Evolutionary conservation across 2,888 invertebrate genomes (phyloP), one percentile per base, ranked within the genome.

Genomic region (Noctua janthe): DNA sequence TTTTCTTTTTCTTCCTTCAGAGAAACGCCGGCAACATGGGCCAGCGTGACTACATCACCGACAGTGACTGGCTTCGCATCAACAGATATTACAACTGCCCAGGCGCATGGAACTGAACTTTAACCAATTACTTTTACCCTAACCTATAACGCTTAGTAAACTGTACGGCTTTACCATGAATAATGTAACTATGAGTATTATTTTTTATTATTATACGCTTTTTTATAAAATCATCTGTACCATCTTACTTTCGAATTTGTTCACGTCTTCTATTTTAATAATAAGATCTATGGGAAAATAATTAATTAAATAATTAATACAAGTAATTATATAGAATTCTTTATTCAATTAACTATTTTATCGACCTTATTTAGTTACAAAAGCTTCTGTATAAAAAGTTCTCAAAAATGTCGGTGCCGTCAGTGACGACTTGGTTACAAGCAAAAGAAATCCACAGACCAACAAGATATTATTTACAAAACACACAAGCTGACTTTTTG

Each of bases 391-490:
- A 87, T 59, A 90, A 86, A 88, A 81, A 76, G 76, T 64, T 84
- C 86, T 89, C 89, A 91, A 91, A 90, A 87, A 89, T 78, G 59
- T 85, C 66, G 85, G 84, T 84, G 79, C 86, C 86, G 64, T 76
- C 73, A 76, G 71, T 67, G 73, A 64, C 87, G 80, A 78, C 71
- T 76, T 70, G 67, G 64, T 56, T 76, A 77, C 79, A 86, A 81
- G 80, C 71, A 90, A 91, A 92, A 90, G 90, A 91, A 90, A 90
- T 90, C 90, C 86, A 47, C 79, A 84, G 54, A 83, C 81, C 80
- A 92, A 94, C 94, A 94, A 95, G 94, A 93, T 95, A 95, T 96
- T 94, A 95, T 95, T 95, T 95, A 95, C 95, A 95, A 95, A 95
- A 95, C 94, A 95, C 90, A 94, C 95, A 94, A 89, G 92, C 88